These are phyloP conservation scores for Chelon auratus DNA, from an alignment of 2,797 vertebrate genomes.

Conservation along the genomic window DNA sequence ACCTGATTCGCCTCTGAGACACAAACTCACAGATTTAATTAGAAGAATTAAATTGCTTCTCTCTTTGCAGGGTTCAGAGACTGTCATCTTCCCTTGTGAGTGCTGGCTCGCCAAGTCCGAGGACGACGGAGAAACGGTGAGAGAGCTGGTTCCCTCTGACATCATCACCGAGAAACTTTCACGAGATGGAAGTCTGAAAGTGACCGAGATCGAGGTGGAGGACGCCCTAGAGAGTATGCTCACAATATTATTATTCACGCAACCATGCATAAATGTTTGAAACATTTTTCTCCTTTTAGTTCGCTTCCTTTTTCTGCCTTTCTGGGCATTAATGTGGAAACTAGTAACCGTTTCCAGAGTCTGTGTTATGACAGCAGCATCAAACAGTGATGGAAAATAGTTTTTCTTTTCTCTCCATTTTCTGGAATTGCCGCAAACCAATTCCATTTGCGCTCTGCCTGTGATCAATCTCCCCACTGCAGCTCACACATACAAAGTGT, in stretches of 20 bases:
- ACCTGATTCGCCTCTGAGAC: constrained; percentile 2
- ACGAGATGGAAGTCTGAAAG: constrained; percentile 92
- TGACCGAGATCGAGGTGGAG: constrained; percentile 93
- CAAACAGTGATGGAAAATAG: constrained; percentile 22
- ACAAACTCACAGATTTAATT: neutral
- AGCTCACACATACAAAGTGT: constrained; percentile 94
- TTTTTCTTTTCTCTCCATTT: constrained; percentile 27
- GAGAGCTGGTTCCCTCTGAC: constrained; percentile 94
- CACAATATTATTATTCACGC: neutral
- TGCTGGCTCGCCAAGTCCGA: constrained; percentile 96
- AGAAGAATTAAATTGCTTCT: neutral
- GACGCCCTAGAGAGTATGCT: constrained; percentile 95
- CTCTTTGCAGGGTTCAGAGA: constrained; percentile 91
- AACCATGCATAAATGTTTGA: neutral
- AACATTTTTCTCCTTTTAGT: neutral
- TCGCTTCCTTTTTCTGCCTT: neutral
- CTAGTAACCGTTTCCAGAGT: constrained; percentile 1
- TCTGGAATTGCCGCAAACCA: constrained; percentile 15
- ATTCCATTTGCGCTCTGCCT: constrained; percentile 23
- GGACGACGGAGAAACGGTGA: constrained; percentile 92
- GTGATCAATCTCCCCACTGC: constrained; percentile 33
- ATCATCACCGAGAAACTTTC: constrained; percentile 95
- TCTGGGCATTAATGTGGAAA: constrained; percentile 20
- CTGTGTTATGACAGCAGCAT: constrained; percentile 28
- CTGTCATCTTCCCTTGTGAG: constrained; percentile 93